Conservation (phyloP, 2,888 invertebrate species). For the Eristalis intricaria region DNA sequence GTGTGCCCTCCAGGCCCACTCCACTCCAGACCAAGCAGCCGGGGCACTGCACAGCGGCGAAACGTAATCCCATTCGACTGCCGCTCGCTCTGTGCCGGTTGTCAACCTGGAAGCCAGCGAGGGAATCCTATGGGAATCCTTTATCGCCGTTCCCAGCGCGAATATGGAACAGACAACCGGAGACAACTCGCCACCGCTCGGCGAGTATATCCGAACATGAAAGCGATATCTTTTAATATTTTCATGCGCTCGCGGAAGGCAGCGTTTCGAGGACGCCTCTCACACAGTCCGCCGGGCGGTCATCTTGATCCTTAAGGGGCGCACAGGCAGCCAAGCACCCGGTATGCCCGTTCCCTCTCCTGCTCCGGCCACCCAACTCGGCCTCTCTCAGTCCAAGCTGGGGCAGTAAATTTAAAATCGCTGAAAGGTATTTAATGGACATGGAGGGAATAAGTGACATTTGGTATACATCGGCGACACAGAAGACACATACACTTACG, state of each 20-base stretch:
- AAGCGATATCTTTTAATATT: slow-evolving; percentile 65
- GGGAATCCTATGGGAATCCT: slow-evolving; percentile 66
- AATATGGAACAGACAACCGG: slow-evolving; percentile 70
- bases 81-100: slow-evolving; percentile 19
- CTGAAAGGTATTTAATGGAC: slow-evolving; percentile 72
- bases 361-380: slow-evolving; percentile 33
- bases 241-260: slow-evolving; percentile 13
- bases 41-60: background rate
- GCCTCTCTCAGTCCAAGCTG: background rate
- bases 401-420: slow-evolving; percentile 70
- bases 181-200: slow-evolving; percentile 59
- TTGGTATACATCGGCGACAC: slow-evolving; percentile 68
- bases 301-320: slow-evolving; percentile 55
- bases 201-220: background rate
- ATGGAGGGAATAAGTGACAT: slow-evolving; percentile 69
- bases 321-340: background rate
- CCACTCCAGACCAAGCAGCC: background rate
- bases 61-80: slow-evolving; percentile 48
- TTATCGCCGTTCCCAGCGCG: slow-evolving; percentile 46
- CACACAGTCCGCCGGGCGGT: slow-evolving; percentile 31
- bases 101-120: slow-evolving; percentile 53
- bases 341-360: slow-evolving; percentile 9
- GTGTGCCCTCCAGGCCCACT: slow-evolving; percentile 11
- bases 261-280: slow-evolving; percentile 48
- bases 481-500: slow-evolving; percentile 63